phyloP scores from a whole-genome alignment of 2,113 vertebrate species.

The Phyllopteryx taeniolatus region DNA sequence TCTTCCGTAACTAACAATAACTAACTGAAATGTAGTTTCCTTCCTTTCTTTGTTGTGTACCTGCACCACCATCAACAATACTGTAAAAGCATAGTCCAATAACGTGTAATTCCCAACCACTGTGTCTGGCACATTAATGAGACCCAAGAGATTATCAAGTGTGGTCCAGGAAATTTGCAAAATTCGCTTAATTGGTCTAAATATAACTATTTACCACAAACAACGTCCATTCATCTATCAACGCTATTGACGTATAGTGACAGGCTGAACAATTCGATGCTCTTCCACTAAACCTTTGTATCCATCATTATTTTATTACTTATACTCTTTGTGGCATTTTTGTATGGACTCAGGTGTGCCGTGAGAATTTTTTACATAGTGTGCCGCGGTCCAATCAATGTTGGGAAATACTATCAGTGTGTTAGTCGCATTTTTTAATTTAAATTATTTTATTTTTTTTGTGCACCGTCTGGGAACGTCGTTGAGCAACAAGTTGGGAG shows the following conservation, averaged over 20 bases:
- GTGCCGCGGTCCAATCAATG: neutral
- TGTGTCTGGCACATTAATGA: neutral
- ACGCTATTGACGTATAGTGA: neutral
- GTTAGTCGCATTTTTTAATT: neutral
- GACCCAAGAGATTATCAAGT: neutral
- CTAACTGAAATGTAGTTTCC: neutral
- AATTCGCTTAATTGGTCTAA: neutral
- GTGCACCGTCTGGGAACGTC: neutral
- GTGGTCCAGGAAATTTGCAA: too few relatives aligned
- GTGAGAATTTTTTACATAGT: neutral
- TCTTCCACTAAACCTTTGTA: neutral
- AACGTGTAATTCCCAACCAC: too few relatives aligned
- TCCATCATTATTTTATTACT: neutral
- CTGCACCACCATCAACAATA: neutral
- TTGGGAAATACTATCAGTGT: constrained; percentile 1
- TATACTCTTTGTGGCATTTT: neutral
- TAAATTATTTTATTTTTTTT: neutral
- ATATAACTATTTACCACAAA: neutral
- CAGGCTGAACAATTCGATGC: neutral
- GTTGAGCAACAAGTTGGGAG: constrained; percentile 4
- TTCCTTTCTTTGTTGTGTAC: neutral
- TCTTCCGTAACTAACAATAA: neutral
- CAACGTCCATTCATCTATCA: neutral
- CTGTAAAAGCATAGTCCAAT: neutral
- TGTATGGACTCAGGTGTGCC: neutral